phyloP scores from a whole-genome alignment of 2,888 invertebrate genomes.

The Stramonita haemastoma region DNA sequence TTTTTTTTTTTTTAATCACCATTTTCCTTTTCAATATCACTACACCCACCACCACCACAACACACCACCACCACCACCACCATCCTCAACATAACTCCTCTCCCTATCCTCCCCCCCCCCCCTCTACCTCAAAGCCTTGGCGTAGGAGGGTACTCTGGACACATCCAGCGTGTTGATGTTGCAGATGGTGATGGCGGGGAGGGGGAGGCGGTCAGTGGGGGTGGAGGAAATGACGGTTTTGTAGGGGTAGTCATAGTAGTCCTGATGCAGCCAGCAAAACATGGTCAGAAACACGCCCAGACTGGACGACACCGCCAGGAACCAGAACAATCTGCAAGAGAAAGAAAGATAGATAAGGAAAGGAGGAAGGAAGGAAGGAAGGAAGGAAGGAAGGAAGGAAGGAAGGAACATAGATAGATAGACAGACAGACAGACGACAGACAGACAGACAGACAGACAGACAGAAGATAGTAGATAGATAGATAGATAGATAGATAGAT shows the following conservation, averaged over 20 bases:
- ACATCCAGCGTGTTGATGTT: slow-evolving; percentile 29
- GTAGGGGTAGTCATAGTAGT: slow-evolving; percentile 25
- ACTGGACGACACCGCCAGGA: neutral
- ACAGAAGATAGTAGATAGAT: no score
- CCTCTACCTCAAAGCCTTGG: neutral
- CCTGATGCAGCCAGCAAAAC: neutral
- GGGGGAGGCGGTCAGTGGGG: neutral
- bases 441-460: no score
- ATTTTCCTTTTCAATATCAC: no score
- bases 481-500: no score
- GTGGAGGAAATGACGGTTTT: neutral
- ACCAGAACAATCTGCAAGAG: neutral
- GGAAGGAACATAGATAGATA: no score
- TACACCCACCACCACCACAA: no score
- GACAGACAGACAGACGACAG: no score
- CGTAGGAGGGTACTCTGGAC: neutral
- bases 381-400: neutral
- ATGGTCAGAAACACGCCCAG: slow-evolving; percentile 6
- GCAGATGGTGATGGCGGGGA: slow-evolving; percentile 16
- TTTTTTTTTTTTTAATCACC: no score
- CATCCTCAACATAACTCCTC: no score
- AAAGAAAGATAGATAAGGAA: neutral
- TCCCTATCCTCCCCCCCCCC: neutral
- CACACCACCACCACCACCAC: no score
- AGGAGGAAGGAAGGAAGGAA: neutral